A percentile compares a stretch with the other conserved stretches of the same genome.
These are phyloP conservation scores for Orthosia cruda DNA, from an alignment of 2,888 invertebrate genomes.

Conservation along the genomic window DNA sequence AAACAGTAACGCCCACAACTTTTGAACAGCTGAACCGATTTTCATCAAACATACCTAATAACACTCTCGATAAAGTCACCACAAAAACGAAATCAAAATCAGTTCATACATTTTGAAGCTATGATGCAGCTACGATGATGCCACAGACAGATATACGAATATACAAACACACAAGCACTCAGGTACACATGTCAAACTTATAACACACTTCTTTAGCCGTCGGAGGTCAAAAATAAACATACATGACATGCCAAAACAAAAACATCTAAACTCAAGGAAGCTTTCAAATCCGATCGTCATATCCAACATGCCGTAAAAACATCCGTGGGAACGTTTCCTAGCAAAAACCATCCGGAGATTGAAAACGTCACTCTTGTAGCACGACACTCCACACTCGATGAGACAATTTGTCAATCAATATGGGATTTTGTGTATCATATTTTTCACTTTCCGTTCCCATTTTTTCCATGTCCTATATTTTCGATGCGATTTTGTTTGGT, in stretches of 20 bases:
- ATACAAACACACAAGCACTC: too few species aligned
- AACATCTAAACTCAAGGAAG: constrained; percentile 31
- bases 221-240: background rate
- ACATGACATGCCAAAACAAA: background rate
- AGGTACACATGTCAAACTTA: too few species aligned
- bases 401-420: constrained; percentile 63
- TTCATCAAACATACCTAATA: too few species aligned
- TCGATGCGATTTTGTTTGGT: constrained; percentile 2
- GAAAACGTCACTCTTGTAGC: constrained; percentile 50
- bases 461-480: constrained; percentile 29
- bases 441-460: constrained; percentile 36
- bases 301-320: constrained; percentile 43
- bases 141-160: too few species aligned
- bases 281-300: constrained; percentile 29
- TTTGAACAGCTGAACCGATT: too few species aligned
- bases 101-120: too few species aligned
- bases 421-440: constrained; percentile 53
- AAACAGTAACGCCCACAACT: too few species aligned
- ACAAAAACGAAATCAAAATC: too few species aligned
- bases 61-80: too few species aligned
- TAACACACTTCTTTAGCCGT: too few species aligned
- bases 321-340: constrained; percentile 33
- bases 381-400: constrained; percentile 49
- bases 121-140: too few species aligned
- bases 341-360: constrained; percentile 58